phyloP scores from a whole-genome alignment of 2,113 vertebrate species.

The Proterorhinus semilunaris region DNA sequence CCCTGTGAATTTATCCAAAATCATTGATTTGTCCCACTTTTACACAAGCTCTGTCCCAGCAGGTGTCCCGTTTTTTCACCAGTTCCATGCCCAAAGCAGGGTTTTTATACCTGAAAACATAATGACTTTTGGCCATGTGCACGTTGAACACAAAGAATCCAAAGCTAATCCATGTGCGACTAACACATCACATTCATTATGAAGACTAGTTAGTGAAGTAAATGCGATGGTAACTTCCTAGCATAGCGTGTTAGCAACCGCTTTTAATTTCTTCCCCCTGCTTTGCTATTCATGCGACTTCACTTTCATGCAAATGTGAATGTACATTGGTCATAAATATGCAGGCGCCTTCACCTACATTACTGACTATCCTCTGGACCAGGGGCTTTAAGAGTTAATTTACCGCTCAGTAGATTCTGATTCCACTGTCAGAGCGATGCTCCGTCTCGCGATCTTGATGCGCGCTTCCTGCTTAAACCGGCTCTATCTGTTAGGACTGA shows the following conservation, averaged over 20 bases:
- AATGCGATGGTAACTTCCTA: conserved; percentile 12
- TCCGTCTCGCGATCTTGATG: conserved; percentile 39
- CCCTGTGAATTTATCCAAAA: too few species aligned
- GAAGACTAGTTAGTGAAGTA: conserved; percentile 3
- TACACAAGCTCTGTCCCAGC: too few species aligned
- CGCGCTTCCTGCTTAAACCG: conserved; percentile 61
- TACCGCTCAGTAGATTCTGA: conserved; percentile 32
- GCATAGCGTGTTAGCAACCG: neutral
- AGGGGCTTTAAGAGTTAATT: conserved; percentile 60
- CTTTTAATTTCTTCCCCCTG: conserved; percentile 18
- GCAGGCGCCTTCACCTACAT: conserved; percentile 23
- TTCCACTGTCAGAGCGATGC: conserved; percentile 46
- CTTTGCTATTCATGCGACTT: conserved; percentile 56
- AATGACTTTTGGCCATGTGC: too few species aligned
- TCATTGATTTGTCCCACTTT: too few species aligned
- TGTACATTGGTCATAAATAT: conserved; percentile 58
- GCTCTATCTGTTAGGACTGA: conserved; percentile 58
- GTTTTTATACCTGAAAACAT: neutral
- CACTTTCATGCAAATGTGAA: conserved; percentile 32
- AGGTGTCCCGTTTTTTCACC: neutral
- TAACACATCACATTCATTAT: neutral
- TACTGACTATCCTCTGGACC: conserved; percentile 23
- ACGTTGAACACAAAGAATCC: neutral
- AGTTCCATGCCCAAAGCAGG: conserved; percentile 10
- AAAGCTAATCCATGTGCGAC: neutral